phyloP scores from a whole-genome alignment of 2,113 vertebrate species.

The Fregata magnificens region DNA sequence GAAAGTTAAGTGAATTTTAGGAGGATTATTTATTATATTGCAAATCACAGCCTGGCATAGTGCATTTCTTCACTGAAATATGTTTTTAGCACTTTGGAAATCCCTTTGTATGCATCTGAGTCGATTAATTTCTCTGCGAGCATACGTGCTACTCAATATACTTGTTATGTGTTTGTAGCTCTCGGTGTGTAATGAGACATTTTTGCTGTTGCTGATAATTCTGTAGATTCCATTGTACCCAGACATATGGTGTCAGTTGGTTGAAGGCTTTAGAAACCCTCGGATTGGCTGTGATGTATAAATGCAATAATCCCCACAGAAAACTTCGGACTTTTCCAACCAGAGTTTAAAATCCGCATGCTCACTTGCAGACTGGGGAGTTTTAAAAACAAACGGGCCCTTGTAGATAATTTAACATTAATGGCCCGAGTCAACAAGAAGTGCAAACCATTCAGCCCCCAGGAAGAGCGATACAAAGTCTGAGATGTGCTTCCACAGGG shows the following conservation, averaged over 20 bases:
- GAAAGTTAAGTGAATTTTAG: constrained; percentile 60
- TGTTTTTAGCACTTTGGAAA: constrained; percentile 45
- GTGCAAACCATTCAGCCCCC: neutral
- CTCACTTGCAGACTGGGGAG: constrained; percentile 27
- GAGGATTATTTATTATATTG: constrained; percentile 59
- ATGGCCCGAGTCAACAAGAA: constrained; percentile 54
- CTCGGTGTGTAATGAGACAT: constrained; percentile 29
- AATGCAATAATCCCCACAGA: constrained; percentile 51
- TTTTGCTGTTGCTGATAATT: constrained; percentile 58
- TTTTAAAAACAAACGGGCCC: constrained; percentile 57
- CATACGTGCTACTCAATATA: constrained; percentile 4
- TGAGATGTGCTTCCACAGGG: neutral
- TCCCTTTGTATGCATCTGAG: constrained; percentile 47
- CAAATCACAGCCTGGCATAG: constrained; percentile 21
- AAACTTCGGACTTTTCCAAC: constrained; percentile 47
- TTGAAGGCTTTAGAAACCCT: constrained; percentile 39
- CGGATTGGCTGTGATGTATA: constrained; percentile 16
- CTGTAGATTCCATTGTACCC: constrained; percentile 25
- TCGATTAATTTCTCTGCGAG: constrained; percentile 41
- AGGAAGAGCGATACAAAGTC: neutral
- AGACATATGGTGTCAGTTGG: constrained; percentile 51
- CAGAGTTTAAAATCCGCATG: neutral
- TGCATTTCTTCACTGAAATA: constrained; percentile 26
- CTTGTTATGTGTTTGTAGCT: constrained; percentile 26
- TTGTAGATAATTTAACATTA: constrained; percentile 54